phyloP scores from a whole-genome alignment of 2,113 vertebrate species.

The Centropristis striata region DNA sequence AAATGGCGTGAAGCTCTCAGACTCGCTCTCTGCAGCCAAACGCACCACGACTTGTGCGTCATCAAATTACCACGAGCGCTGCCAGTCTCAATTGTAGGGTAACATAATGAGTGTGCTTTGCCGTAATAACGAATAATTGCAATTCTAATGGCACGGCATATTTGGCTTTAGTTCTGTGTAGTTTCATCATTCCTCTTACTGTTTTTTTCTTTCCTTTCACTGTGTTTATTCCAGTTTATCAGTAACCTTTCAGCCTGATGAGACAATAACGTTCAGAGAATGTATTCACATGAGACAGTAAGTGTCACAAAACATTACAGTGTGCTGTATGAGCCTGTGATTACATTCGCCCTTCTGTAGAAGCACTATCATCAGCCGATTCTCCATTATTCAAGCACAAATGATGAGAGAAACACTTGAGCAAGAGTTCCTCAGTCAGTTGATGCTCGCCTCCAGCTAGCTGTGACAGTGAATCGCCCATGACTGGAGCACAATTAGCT shows the following conservation, averaged over 20 bases:
- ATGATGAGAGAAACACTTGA: conserved; percentile 47
- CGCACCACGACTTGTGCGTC: conserved; percentile 73
- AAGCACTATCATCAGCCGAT: conserved; percentile 30
- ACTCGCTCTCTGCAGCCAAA: conserved; percentile 66
- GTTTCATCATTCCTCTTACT: conserved; percentile 63
- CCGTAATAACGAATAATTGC: conserved; percentile 80
- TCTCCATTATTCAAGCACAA: conserved; percentile 41
- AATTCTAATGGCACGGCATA: conserved; percentile 72
- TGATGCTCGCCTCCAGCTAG: conserved; percentile 48
- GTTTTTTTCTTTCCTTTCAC: neutral
- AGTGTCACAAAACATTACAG: conserved; percentile 37
- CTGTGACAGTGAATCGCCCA: conserved; percentile 63
- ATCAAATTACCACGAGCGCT: conserved; percentile 77
- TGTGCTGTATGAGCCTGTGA: conserved; percentile 40
- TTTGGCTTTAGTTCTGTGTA: conserved; percentile 53
- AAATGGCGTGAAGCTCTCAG: conserved; percentile 64
- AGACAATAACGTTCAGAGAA: conserved; percentile 28
- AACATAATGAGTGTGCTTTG: conserved; percentile 78
- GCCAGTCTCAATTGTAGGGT: conserved; percentile 81
- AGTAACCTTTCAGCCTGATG: conserved; percentile 51
- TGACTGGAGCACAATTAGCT: conserved; percentile 77
- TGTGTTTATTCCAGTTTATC: conserved; percentile 43
- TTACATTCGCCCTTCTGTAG: conserved; percentile 45
- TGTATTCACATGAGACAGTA: conserved; percentile 33
- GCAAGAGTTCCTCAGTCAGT: conserved; percentile 33